A percentile compares a stretch with the other conserved stretches of the same genome.
These are phyloP conservation scores for Plodia interpunctella DNA, from an alignment of 1,140 invertebrate species.

Conservation along the genomic window DNA sequence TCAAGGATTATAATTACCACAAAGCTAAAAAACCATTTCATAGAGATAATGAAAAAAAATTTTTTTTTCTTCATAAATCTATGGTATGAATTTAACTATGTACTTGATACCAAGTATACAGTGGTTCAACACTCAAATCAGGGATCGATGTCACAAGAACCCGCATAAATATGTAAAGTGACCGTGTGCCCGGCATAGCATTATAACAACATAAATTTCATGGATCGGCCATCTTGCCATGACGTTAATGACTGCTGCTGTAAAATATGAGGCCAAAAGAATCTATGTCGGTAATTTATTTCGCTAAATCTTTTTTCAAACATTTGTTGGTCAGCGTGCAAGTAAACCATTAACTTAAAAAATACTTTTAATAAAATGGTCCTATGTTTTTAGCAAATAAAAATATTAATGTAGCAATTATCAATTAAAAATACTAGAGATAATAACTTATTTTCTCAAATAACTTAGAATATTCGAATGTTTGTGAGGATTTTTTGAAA, in stretches of 20 bases:
- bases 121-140: not conserved
- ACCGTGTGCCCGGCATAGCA: slow-evolving; percentile 1
- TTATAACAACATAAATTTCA: slow-evolving; percentile 7
- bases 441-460: too few species aligned
- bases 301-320: slow-evolving; percentile 4
- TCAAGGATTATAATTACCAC: too few species aligned
- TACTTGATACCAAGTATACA: not conserved
- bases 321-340: not conserved
- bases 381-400: too few species aligned
- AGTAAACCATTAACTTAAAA: not conserved
- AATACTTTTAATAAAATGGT: too few species aligned
- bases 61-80: too few species aligned
- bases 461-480: too few species aligned
- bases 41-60: too few species aligned
- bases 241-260: not conserved
- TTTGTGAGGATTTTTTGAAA: too few species aligned
- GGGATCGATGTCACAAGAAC: not conserved
- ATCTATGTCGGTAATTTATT: not conserved
- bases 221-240: slow-evolving; percentile 1
- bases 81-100: not conserved
- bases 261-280: slow-evolving; percentile 4
- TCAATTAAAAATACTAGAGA: too few species aligned
- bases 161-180: slow-evolving; percentile 2
- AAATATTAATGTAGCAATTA: too few species aligned
- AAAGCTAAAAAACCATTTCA: too few species aligned